phyloP scores from a whole-genome alignment of 2,888 invertebrate genomes.

The Pemphredon lugubris region DNA sequence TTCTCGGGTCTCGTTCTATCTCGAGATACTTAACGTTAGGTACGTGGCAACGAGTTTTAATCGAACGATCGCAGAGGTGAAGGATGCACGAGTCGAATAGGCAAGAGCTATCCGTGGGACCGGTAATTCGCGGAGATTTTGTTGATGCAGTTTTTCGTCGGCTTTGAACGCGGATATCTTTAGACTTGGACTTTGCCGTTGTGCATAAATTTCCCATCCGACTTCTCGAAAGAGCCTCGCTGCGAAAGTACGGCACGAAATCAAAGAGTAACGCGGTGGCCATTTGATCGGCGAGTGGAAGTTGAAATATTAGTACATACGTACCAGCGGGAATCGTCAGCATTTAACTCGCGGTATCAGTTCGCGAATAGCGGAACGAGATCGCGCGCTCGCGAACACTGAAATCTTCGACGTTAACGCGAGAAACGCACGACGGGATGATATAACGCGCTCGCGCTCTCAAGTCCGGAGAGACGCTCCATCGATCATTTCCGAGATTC shows the following conservation, averaged over 20 bases:
- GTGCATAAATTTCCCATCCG: background rate
- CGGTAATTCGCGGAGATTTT: background rate
- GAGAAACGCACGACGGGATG: background rate
- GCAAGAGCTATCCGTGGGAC: conserved; percentile 20
- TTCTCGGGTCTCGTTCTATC: conserved; percentile 4
- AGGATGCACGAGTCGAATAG: conserved; percentile 4
- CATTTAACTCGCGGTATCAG: conserved; percentile 47
- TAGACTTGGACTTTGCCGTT: background rate
- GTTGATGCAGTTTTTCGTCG: too few relatives aligned
- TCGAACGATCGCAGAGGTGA: background rate
- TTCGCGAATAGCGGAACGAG: conserved; percentile 20
- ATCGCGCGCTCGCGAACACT: conserved; percentile 19
- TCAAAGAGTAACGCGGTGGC: conserved; percentile 19
- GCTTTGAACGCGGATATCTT: background rate
- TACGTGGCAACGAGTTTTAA: conserved; percentile 5
- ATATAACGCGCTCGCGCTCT: too few relatives aligned
- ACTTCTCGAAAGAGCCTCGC: background rate
- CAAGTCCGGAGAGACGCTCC: too few relatives aligned
- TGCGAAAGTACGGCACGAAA: conserved; percentile 18
- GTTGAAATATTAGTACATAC: conserved; percentile 53
- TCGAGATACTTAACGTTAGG: conserved; percentile 6
- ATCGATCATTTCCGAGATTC: too few relatives aligned
- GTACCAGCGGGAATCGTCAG: conserved; percentile 37
- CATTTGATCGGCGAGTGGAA: conserved; percentile 37
- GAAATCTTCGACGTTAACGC: conserved; percentile 3